phyloP scores from a whole-genome alignment of 2,113 vertebrate genomes.

The Hypomesus transpacificus region DNA sequence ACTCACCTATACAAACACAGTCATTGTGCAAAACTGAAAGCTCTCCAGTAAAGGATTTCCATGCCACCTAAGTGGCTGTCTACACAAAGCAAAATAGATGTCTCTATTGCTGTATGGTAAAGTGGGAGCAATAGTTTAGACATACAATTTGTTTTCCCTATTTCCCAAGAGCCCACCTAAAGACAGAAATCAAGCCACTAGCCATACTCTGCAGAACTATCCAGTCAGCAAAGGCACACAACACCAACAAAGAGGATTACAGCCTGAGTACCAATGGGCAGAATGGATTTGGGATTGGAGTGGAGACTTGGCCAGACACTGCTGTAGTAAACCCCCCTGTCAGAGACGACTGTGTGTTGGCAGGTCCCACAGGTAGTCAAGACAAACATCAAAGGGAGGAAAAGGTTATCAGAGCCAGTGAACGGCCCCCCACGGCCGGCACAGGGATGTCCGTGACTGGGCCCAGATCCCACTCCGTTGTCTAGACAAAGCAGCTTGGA shows the following conservation, averaged over 20 bases:
- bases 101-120: too few species aligned
- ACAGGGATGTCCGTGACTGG: constrained; percentile 4
- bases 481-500: background rate
- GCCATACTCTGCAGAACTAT: too few species aligned
- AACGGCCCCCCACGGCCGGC: constrained; percentile 4
- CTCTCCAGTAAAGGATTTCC: too few species aligned
- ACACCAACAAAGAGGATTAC: constrained; percentile 43
- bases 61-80: too few species aligned
- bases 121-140: too few species aligned
- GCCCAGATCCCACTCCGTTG: constrained; percentile 4
- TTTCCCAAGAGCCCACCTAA: background rate
- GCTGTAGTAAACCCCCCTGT: background rate
- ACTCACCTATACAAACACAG: too few species aligned
- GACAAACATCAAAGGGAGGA: constrained; percentile 20
- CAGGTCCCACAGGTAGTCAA: constrained; percentile 1
- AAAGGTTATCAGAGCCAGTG: constrained; percentile 17
- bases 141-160: background rate
- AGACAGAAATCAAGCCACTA: too few species aligned
- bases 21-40: too few species aligned
- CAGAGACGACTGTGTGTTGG: constrained; percentile 30
- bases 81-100: too few species aligned
- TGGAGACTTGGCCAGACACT: constrained; percentile 18
- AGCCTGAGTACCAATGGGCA: constrained; percentile 5
- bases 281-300: constrained; percentile 27
- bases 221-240: background rate